A percentile compares a stretch with the other conserved stretches of the same genome.
Evolutionary conservation across 2,113 vertebrate genomes (phyloP).

Genomic region (Oryzias javanicus): DNA sequence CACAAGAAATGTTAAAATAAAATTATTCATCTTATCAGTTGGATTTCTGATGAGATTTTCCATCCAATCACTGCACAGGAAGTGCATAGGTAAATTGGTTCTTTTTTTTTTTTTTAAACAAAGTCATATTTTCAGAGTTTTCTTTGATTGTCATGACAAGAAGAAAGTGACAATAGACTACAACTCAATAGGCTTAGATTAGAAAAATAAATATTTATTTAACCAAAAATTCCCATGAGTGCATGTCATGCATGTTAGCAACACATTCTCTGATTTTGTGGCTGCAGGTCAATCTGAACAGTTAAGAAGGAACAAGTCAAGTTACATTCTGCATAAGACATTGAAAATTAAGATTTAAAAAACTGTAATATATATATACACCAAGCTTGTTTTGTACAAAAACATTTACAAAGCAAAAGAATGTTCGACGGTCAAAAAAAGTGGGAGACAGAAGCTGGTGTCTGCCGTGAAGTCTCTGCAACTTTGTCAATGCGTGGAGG

Average conservation of each 20-base stretch:
- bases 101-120: no score
- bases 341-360: conserved; percentile 32
- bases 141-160: no score
- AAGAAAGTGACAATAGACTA: no score
- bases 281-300: conserved; percentile 30
- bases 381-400: conserved; percentile 31
- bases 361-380: conserved; percentile 35
- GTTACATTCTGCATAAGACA: conserved; percentile 29
- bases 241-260: conserved; percentile 49
- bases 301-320: conserved; percentile 20
- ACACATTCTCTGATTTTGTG: conserved; percentile 8
- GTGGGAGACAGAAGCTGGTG: conserved; percentile 19
- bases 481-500: conserved; percentile 21
- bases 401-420: conserved; percentile 45
- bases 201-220: conserved; percentile 73
- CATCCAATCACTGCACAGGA: no score
- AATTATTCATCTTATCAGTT: conserved; percentile 42
- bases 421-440: conserved; percentile 32
- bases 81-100: no score
- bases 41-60: conserved; percentile 20
- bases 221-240: conserved; percentile 48
- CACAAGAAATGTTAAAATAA: conserved; percentile 16
- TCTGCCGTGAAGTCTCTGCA: conserved; percentile 30
- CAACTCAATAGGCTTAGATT: conserved; percentile 40
- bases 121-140: no score